phyloP scores from a whole-genome alignment of 2,888 invertebrate genomes.

The Hirtodrosophila confusa region DNA sequence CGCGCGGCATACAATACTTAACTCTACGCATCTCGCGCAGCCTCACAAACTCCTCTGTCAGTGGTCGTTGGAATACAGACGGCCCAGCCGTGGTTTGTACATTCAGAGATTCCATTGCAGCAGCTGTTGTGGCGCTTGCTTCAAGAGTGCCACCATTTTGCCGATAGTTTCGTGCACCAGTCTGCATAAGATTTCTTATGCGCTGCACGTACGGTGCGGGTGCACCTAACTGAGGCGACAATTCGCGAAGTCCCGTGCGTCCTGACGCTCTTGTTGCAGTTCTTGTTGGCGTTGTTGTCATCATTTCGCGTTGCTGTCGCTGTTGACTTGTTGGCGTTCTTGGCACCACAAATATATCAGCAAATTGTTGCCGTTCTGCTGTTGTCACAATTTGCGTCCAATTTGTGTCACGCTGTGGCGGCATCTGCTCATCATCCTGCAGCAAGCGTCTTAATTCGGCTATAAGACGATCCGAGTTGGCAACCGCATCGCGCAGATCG shows the following conservation, averaged over 20 bases:
- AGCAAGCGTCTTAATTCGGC: conserved; percentile 34
- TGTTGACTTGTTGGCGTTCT: neutral
- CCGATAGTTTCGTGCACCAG: neutral
- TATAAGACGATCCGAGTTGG: conserved; percentile 15
- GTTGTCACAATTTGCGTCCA: no score
- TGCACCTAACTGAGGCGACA: neutral
- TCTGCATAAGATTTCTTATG: neutral
- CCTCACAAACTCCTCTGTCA: conserved; percentile 22
- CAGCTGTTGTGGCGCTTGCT: no score
- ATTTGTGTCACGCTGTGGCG: neutral
- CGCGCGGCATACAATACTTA: neutral
- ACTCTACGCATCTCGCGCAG: conserved; percentile 15
- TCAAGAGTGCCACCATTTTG: neutral
- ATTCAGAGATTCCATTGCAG: neutral
- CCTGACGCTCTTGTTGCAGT: neutral
- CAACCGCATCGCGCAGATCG: conserved; percentile 3
- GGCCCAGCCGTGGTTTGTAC: no score
- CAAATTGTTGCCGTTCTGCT: neutral
- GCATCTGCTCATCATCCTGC: conserved; percentile 1
- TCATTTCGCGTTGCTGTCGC: neutral
- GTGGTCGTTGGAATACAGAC: neutral
- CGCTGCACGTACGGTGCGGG: neutral
- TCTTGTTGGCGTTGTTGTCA: neutral
- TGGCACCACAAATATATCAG: conserved; percentile 30
- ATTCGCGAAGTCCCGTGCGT: no score